Evolutionary conservation across 1,140 invertebrate genomes (phyloP).

Genomic region (Chrysopa pallens): DNA sequence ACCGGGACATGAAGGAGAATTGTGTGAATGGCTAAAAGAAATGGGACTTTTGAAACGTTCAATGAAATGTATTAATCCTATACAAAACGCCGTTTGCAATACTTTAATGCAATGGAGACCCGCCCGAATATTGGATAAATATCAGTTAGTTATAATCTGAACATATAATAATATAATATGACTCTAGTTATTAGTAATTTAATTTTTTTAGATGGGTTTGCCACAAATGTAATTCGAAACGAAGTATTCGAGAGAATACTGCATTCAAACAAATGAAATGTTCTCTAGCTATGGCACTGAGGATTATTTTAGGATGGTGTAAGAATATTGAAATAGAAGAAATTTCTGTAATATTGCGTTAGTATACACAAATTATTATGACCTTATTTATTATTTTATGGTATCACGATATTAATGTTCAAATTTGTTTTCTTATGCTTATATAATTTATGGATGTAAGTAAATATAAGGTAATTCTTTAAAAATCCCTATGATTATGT

Average conservation of each 20-base stretch:
- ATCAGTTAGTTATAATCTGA: constrained; percentile 9
- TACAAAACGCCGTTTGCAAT: constrained; percentile 16
- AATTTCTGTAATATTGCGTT: constrained; percentile 13
- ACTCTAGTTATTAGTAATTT: background rate
- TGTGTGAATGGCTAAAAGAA: constrained; percentile 27
- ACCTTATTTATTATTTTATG: too few species aligned
- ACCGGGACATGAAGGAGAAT: constrained; percentile 28
- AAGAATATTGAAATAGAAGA: constrained; percentile 19
- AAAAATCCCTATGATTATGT: too few species aligned
- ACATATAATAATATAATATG: background rate
- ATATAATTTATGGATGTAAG: too few species aligned
- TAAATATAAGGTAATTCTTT: too few species aligned
- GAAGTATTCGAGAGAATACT: constrained; percentile 25
- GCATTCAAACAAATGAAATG: constrained; percentile 28
- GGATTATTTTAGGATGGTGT: constrained; percentile 29
- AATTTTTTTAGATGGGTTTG: constrained; percentile 19
- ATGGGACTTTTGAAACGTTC: constrained; percentile 16
- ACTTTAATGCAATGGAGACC: constrained; percentile 23
- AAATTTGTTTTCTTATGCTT: too few species aligned
- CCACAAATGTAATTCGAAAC: constrained; percentile 20
- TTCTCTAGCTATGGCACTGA: constrained; percentile 25
- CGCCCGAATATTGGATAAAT: constrained; percentile 28
- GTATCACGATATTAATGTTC: background rate
- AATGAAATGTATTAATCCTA: constrained; percentile 20
- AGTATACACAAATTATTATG: constrained; percentile 16